Base-by-base conservation (phyloP, 2,797 vertebrate genomes). In the Poliocrania exsul region DNA sequence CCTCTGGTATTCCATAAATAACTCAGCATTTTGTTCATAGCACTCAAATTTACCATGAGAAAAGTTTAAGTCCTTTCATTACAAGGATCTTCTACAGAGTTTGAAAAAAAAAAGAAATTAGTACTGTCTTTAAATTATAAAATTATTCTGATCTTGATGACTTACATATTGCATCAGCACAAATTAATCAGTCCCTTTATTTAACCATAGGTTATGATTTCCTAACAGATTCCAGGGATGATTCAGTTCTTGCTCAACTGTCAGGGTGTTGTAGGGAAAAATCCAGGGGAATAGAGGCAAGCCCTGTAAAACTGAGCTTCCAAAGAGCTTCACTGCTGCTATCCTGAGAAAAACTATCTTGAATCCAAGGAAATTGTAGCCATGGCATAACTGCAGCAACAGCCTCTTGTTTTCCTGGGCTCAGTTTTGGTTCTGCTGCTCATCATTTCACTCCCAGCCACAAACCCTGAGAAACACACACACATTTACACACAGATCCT, bases 171-270 rank as follows among this genome's bases (percentile, higher is more conserved):
- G 67, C 92, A 80, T 70, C 95, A 93, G 56, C 71, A 81, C 54
- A 19, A 8, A 37, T 50, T 86, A 81, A 42, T 82, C 61, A 91
- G 73, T 26, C 67, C 54, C 65, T 81, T 87, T 82, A 53, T n/a
- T 75, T 60, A 92, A 82, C 1, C 8, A n/a, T 23, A 33, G 17
- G 24, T 50, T 74, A 14, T 18, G 40, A 67, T 53, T 49, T n/a
- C 67, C 65, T 74, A 57, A n/a, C 17, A 87, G 83, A 78, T 53
- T 61, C 51, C 74, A 84, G 65, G 23, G 40, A 56, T 74, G 69
- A 88, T 54, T 92, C 73, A 79, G 66, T 29, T n/a, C 61, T 94
- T 92, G 54, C 75, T 91, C 75, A 93, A 5, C 65, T 74, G 16
- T 60, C 49, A 21, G 71, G 67, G 60, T 75, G 51, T 31, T 58